Percentiles rank a stretch among this genome's conserved stretches.
phyloP scores from a whole-genome alignment of 2,888 invertebrate genomes.

The Cenopis cana region DNA sequence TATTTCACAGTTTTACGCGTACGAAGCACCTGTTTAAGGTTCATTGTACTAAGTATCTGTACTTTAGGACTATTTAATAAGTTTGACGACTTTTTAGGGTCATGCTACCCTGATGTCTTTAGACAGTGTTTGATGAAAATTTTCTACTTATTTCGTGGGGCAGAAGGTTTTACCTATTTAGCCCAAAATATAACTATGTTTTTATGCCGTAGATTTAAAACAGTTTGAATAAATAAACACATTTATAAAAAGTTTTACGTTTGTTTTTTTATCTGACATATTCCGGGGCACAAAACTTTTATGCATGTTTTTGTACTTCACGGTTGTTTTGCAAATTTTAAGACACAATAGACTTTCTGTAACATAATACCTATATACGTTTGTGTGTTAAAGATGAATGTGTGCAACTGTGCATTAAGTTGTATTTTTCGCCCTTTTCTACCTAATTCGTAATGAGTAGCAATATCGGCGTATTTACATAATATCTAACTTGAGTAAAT shows the following conservation, averaged over 20 bases:
- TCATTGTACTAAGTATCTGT: conserved; percentile 19
- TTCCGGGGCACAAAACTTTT: not conserved
- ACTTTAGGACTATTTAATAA: not conserved
- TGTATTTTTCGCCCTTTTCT: not conserved
- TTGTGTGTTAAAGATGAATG: too few relatives aligned
- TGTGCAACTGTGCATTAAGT: not conserved
- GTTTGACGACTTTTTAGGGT: not conserved
- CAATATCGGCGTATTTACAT: not conserved
- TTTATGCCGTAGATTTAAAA: too few relatives aligned
- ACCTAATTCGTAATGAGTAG: not conserved
- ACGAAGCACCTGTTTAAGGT: conserved; percentile 18
- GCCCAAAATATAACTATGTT: too few relatives aligned
- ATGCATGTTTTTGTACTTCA: too few relatives aligned
- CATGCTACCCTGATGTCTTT: too few relatives aligned
- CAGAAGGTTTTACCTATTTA: too few relatives aligned
- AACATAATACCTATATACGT: not conserved
- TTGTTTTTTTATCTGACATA: not conserved
- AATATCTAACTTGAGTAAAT: too few relatives aligned
- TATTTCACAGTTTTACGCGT: conserved; percentile 44
- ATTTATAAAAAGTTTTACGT: too few relatives aligned
- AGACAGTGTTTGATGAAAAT: too few relatives aligned
- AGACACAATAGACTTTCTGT: not conserved
- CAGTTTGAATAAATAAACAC: too few relatives aligned
- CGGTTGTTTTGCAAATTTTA: conserved; percentile 12
- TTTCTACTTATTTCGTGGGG: too few relatives aligned